phyloP scores from a whole-genome alignment of 2,888 invertebrate species.

The Spisula solida region DNA sequence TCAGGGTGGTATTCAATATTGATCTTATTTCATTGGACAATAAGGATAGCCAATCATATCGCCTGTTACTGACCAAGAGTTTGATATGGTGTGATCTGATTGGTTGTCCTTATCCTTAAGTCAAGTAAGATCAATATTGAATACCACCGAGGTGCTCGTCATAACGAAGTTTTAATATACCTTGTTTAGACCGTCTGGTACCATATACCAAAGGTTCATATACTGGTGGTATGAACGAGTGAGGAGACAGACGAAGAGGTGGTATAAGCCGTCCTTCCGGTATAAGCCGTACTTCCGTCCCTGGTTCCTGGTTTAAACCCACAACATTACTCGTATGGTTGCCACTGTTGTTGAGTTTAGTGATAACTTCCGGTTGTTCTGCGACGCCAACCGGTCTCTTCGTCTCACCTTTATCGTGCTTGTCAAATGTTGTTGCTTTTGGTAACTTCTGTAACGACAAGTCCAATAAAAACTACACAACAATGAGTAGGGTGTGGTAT shows the following conservation, averaged over 20 bases:
- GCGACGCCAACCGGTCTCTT: neutral
- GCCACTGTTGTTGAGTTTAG: too few species aligned
- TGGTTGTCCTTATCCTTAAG: too few species aligned
- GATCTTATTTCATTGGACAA: too few species aligned
- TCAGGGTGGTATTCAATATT: too few species aligned
- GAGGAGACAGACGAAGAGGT: neutral
- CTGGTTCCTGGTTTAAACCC: neutral
- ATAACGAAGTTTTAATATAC: neutral
- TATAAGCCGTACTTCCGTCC: neutral
- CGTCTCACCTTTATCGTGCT: neutral
- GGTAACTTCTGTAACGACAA: too few species aligned
- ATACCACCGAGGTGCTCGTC: too few species aligned
- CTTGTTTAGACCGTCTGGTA: neutral
- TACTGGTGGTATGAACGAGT: slow-evolving; percentile 9
- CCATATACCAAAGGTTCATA: slow-evolving; percentile 30
- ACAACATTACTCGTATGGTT: neutral
- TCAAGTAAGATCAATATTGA: too few species aligned
- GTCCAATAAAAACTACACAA: too few species aligned
- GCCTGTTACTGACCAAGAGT: too few species aligned
- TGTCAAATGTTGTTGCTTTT: neutral
- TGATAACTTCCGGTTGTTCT: neutral
- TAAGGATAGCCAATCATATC: too few species aligned
- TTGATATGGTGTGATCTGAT: too few species aligned
- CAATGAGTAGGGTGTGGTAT: too few species aligned
- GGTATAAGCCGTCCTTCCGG: neutral